Evolutionary conservation across 2,888 invertebrate genomes (phyloP).

Genomic region (Epinotia brunnichana): DNA sequence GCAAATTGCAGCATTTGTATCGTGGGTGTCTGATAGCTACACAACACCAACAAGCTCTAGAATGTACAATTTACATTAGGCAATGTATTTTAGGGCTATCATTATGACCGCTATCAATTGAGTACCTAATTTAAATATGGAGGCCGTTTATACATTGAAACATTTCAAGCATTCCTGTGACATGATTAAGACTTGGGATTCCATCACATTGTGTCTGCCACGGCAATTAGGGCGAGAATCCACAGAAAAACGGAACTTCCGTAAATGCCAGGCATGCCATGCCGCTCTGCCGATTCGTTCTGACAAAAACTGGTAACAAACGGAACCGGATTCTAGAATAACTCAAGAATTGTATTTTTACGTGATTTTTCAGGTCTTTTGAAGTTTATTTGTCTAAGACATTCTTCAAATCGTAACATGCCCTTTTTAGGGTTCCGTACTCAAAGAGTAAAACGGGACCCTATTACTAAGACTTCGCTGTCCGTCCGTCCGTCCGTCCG

Average conservation of each 20-base stretch:
- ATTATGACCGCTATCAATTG: neutral
- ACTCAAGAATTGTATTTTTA: constrained; percentile 12
- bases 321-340: constrained; percentile 25
- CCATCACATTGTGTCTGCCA: constrained; percentile 36
- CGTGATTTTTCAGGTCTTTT: constrained; percentile 13
- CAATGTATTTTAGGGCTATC: neutral
- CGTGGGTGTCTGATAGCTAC: neutral
- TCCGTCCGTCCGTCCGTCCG: no score
- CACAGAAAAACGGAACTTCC: constrained; percentile 57
- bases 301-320: constrained; percentile 47
- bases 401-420: no score
- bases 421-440: no score
- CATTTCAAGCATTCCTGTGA: constrained; percentile 26
- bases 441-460: no score
- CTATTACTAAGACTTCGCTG: no score
- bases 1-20: neutral
- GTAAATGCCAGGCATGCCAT: constrained; percentile 66
- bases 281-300: constrained; percentile 61
- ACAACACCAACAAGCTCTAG: neutral
- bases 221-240: constrained; percentile 36
- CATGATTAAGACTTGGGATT: constrained; percentile 42
- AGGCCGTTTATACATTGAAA: neutral
- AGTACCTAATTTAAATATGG: neutral
- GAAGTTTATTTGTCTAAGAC: neutral
- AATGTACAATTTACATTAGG: neutral